phyloP scores from a whole-genome alignment of 2,113 vertebrate genomes.

The Mustela lutreola region DNA sequence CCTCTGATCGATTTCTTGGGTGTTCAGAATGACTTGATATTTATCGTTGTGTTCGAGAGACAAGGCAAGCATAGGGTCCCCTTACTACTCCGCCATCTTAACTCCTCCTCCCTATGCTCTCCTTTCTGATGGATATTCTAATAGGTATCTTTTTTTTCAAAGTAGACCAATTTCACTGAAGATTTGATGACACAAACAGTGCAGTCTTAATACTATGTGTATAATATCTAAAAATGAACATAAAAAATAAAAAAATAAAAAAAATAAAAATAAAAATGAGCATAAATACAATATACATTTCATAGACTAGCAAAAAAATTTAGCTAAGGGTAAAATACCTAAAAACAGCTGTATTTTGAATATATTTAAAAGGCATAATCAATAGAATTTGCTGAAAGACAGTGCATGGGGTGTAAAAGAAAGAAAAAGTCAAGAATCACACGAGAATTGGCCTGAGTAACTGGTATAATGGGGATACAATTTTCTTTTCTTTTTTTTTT shows the following conservation, averaged over 20 bases:
- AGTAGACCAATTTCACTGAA: neutral
- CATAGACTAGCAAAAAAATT: neutral
- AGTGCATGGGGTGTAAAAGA: neutral
- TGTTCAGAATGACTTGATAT: neutral
- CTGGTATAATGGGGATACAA: neutral
- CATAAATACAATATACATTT: neutral
- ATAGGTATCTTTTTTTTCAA: neutral
- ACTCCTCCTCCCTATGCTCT: neutral
- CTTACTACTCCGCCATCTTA: neutral
- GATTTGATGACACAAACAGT: neutral
- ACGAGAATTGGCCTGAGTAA: neutral
- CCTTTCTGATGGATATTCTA: neutral
- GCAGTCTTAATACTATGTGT: neutral
- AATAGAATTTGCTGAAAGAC: neutral
- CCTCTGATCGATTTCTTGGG: neutral
- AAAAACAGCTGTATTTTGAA: neutral
- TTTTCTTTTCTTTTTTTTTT: too few relatives aligned
- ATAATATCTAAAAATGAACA: neutral
- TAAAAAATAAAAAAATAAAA: too few relatives aligned
- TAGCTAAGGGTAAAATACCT: neutral
- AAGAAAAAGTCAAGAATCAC: neutral
- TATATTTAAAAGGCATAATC: neutral
- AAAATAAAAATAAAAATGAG: neutral
- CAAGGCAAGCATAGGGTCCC: neutral
- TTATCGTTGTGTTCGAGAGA: neutral